These are phyloP conservation scores for Macaria notata DNA, from an alignment of 2,888 invertebrate species.

Conservation along the genomic window DNA sequence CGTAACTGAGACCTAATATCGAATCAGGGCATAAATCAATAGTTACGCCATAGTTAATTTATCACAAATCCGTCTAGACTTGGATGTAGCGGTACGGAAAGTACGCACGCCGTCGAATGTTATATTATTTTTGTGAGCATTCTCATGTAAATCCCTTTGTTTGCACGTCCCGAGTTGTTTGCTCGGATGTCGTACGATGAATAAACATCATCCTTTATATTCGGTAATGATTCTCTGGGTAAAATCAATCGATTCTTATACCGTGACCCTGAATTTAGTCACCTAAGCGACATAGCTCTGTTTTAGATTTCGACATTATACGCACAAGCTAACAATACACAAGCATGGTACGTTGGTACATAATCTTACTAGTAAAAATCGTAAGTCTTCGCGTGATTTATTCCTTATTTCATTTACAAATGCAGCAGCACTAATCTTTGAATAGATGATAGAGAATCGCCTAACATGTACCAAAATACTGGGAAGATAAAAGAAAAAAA, in stretches of 20 bases:
- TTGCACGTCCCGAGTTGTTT: conserved; percentile 26
- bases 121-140: conserved; percentile 19
- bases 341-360: too few species aligned
- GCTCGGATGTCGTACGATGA: conserved; percentile 21
- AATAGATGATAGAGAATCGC: too few species aligned
- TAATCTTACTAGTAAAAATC: too few species aligned
- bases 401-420: too few species aligned
- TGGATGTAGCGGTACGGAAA: conserved; percentile 16
- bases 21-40: conserved; percentile 39
- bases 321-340: too few species aligned
- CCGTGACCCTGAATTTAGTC: neutral
- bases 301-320: neutral
- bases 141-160: conserved; percentile 30
- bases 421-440: too few species aligned
- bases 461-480: too few species aligned
- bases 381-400: too few species aligned
- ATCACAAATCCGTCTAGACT: conserved; percentile 25
- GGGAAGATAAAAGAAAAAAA: too few species aligned
- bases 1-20: conserved; percentile 33
- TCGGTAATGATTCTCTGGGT: conserved; percentile 25
- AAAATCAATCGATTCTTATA: conserved; percentile 24
- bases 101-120: conserved; percentile 4
- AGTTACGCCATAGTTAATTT: conserved; percentile 31
- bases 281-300: conserved; percentile 1
- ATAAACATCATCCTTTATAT: conserved; percentile 25